phyloP scores from a whole-genome alignment of 2,888 invertebrate species.

The Parnassius orleans region DNA sequence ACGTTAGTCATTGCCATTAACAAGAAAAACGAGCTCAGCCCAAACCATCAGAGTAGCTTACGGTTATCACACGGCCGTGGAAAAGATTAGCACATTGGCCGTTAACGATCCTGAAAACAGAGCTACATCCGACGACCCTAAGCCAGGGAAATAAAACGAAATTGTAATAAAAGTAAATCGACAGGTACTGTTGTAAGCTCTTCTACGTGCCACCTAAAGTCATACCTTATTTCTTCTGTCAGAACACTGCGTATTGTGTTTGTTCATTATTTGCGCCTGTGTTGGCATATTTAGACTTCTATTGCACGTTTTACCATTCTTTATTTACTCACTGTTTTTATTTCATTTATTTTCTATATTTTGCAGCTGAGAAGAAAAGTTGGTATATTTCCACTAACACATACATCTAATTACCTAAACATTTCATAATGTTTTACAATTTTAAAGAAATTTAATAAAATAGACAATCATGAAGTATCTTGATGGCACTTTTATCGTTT shows the following conservation, averaged over 20 bases:
- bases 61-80: conserved; percentile 25
- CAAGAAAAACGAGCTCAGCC: conserved; percentile 54
- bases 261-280: conserved; percentile 31
- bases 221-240: conserved; percentile 74
- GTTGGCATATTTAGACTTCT: too few relatives aligned
- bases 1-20: conserved; percentile 62
- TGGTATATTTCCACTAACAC: too few relatives aligned
- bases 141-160: conserved; percentile 70
- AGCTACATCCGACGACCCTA: conserved; percentile 61
- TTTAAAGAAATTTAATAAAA: too few relatives aligned
- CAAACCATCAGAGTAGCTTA: conserved; percentile 60
- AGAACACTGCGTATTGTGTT: conserved; percentile 75
- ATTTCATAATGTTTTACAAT: too few relatives aligned
- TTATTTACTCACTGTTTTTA: too few relatives aligned
- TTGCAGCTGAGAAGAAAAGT: too few relatives aligned
- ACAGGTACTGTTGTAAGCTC: conserved; percentile 56
- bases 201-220: conserved; percentile 75
- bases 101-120: conserved; percentile 77
- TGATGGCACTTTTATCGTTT: too few relatives aligned
- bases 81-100: conserved; percentile 77
- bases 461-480: too few relatives aligned
- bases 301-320: too few relatives aligned
- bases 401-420: too few relatives aligned
- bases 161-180: conserved; percentile 79
- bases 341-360: too few relatives aligned